phyloP scores from a whole-genome alignment of 2,888 invertebrate genomes.

The Cordylochernes scorpioides region DNA sequence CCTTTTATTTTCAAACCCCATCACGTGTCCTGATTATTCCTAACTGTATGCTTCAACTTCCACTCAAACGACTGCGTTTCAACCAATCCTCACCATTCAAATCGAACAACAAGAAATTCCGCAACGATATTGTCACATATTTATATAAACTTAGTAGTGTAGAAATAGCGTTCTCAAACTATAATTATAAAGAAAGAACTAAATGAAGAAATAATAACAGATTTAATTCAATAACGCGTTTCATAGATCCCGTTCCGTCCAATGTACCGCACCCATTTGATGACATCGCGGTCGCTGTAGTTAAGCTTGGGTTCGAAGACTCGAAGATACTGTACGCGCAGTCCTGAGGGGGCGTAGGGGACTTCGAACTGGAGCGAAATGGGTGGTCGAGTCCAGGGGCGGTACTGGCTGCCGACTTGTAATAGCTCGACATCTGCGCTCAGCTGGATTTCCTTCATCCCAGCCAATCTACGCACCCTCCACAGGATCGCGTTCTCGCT shows the following conservation, averaged over 20 bases:
- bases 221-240: conserved; percentile 90
- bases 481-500: conserved; percentile 91
- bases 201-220: too few species aligned
- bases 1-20: too few species aligned
- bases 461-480: conserved; percentile 32
- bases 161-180: too few species aligned
- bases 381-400: conserved; percentile 98
- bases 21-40: too few species aligned
- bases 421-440: conserved; percentile 96
- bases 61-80: too few species aligned
- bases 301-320: conserved; percentile 98
- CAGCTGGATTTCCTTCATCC: conserved; percentile 96
- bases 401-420: conserved; percentile 88
- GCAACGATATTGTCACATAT: too few species aligned
- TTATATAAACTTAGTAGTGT: too few species aligned
- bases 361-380: conserved; percentile 99
- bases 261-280: conserved; percentile 99
- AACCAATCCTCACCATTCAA: too few species aligned
- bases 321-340: conserved; percentile 95
- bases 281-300: conserved; percentile 98
- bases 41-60: too few species aligned
- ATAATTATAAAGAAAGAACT: too few species aligned
- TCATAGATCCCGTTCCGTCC: conserved; percentile 96
- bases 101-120: too few species aligned
- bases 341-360: conserved; percentile 96